Evolutionary conservation across 2,797 vertebrate genomes (phyloP).

Genomic region (Lagodon rhomboides): DNA sequence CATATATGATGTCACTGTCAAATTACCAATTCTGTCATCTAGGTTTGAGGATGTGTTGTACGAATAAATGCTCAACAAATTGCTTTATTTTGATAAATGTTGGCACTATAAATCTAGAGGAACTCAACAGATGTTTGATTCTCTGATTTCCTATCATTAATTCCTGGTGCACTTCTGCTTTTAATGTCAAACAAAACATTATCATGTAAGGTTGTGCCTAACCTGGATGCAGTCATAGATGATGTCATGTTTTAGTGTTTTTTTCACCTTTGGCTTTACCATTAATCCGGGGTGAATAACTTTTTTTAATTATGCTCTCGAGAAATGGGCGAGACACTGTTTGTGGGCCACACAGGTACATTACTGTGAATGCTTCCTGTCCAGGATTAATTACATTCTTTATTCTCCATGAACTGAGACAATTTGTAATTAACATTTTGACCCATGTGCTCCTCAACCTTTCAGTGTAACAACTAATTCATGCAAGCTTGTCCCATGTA

Average conservation of each 20-base stretch:
- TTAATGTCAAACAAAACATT: not conserved
- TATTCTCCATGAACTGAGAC: conserved; percentile 72
- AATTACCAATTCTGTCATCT: too few species aligned
- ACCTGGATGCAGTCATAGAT: conserved; percentile 17
- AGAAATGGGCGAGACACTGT: conserved; percentile 35
- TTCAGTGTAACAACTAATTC: conserved; percentile 67
- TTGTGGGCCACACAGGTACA: conserved; percentile 50
- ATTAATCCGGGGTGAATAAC: conserved; percentile 25
- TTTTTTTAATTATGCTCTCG: conserved; percentile 53
- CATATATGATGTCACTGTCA: too few species aligned
- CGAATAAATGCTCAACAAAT: too few species aligned
- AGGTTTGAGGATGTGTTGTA: too few species aligned
- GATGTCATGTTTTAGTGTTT: conserved; percentile 28
- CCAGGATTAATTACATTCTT: conserved; percentile 77
- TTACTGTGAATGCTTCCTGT: conserved; percentile 57
- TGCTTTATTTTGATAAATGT: not conserved
- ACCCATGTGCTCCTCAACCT: conserved; percentile 65
- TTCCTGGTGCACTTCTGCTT: not conserved
- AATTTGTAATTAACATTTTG: conserved; percentile 81
- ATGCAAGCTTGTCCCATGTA: conserved; percentile 68
- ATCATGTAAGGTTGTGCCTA: not conserved
- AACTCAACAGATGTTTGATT: not conserved
- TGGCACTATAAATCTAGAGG: not conserved
- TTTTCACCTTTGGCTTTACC: conserved; percentile 48
- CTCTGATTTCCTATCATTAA: not conserved